These are phyloP conservation scores for Patagioenas fasciata DNA, from an alignment of 2,113 vertebrate genomes.

Conservation along the genomic window DNA sequence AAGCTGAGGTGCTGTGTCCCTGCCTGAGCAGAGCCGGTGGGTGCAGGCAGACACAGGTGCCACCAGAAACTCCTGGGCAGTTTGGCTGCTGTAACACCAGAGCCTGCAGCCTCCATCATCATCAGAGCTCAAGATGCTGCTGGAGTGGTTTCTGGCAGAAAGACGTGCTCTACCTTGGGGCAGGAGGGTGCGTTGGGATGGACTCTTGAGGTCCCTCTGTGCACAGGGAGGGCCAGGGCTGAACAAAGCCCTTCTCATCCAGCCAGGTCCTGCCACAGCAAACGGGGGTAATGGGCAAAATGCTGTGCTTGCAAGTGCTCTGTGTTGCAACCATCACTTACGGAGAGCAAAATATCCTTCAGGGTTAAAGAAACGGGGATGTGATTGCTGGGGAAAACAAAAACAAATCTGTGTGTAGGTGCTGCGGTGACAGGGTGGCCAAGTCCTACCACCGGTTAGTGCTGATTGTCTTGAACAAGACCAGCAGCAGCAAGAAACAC, in stretches of 20 bases:
- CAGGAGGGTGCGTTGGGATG: neutral
- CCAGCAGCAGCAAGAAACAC: neutral
- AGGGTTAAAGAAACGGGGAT: neutral
- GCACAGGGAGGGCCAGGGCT: neutral
- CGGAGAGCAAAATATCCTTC: neutral
- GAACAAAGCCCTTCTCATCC: neutral
- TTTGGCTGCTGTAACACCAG: neutral
- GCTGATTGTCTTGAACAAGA: slow-evolving; percentile 18
- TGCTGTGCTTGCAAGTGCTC: neutral
- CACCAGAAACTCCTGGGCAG: neutral
- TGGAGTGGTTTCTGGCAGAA: neutral
- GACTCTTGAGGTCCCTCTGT: neutral
- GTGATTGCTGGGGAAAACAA: neutral
- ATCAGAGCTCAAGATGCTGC: neutral
- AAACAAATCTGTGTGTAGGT: neutral
- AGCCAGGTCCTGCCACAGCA: neutral
- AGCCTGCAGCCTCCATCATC: neutral
- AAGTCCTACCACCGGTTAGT: neutral
- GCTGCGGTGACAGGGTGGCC: neutral
- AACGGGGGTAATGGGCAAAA: neutral
- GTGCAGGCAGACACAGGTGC: rapidly evolving
- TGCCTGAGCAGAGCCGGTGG: neutral
- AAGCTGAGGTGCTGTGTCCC: neutral
- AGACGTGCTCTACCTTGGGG: neutral
- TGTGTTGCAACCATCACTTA: neutral